Evolutionary conservation across 1,140 invertebrate genomes (phyloP).

Genomic region (Cataglyphis hispanica): DNA sequence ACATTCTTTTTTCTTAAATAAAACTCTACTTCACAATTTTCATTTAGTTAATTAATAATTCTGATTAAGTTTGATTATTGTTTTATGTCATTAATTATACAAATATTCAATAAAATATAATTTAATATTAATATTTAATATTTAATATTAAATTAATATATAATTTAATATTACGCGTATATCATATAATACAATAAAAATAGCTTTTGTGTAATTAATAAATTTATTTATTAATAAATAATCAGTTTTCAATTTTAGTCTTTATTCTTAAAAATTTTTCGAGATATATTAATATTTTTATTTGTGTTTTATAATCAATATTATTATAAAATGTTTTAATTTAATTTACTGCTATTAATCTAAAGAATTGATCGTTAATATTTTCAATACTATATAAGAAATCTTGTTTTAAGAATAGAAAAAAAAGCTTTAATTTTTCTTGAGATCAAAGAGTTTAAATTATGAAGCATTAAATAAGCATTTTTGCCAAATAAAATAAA

Average conservation of each 20-base stretch:
- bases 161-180: no score
- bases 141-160: no score
- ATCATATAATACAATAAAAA: no score
- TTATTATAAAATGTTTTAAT: slow-evolving; percentile 7
- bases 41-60: neutral
- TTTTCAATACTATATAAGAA: neutral
- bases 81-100: neutral
- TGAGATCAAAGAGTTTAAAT: no score
- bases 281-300: no score
- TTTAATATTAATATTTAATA: no score
- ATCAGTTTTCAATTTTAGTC: no score
- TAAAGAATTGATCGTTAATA: neutral
- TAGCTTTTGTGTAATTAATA: no score
- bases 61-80: neutral
- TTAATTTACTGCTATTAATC: neutral
- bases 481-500: slow-evolving; percentile 15
- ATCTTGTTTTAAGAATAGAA: neutral
- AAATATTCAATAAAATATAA: neutral
- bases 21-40: neutral
- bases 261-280: no score
- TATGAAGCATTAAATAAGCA: slow-evolving; percentile 36
- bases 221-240: no score
- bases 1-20: neutral
- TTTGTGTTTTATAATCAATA: neutral
- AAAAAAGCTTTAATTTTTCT: slow-evolving; percentile 18